Base-by-base conservation (phyloP, 2,797 vertebrate species). In the Enteromius fasciolatus region DNA sequence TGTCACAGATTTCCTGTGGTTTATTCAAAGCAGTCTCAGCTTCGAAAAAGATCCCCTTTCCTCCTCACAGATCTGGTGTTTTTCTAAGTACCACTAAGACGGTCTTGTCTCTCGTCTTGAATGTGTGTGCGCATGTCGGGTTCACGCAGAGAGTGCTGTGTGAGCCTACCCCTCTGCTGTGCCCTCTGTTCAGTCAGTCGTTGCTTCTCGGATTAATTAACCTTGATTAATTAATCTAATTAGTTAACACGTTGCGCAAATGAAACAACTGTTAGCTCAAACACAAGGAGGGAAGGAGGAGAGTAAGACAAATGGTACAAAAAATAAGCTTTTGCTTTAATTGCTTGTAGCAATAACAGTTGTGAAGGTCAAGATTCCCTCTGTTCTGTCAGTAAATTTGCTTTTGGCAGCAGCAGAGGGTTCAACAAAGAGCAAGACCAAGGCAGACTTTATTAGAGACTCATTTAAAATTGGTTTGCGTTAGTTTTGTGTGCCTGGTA, bases 201-300 rank as follows among this genome's bases (percentile, higher is more conserved):
- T 84, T 59, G 61, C 72, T 78, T 81, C 68, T 41, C 41, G 73
- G 86, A 87, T 82, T 84, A 89, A 90, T 89, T 87, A 89, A 87
- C 83, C 87, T 87, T 86, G 87, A 90, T 87, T 75, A 88, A 90
- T 90, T 89, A 77, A 87, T 88, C 79, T 84, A 89, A 90, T 90
- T 89, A 89, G 81, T 86, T 85, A 85, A 86, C 85, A 85, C 48
- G 7, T 78, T 76, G 79, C 81, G 74, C 81, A 80, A 83, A 86
- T 76, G 82, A 86, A 84, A 86, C 61, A 79, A 84, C 73, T 36
- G 70, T 57, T 46, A 69, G 80, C 69, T 79, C 44, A 81, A 75
- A 78, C 76, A 61, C 23, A 61, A 46, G 11, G 28, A 52, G 41
- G 31, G 41, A 74, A 14, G 52, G 63, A 36, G 15, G 78, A 17